phyloP scores from a whole-genome alignment of 2,113 vertebrate genomes.

The Hemibagrus wyckioides region DNA sequence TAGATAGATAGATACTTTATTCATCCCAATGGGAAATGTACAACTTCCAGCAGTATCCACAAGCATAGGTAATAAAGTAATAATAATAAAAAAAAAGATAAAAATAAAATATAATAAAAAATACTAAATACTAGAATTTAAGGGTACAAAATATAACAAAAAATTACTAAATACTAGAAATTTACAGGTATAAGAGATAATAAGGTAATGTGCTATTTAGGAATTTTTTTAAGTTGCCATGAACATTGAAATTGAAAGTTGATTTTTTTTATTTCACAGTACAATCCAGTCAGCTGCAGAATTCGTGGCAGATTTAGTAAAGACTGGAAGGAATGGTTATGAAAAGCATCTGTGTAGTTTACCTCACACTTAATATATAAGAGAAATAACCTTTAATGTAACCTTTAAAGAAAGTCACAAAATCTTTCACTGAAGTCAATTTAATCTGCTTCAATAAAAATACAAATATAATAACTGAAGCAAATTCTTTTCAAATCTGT shows the following conservation, averaged over 20 bases:
- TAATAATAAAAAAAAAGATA: no score
- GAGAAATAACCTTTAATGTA: neutral
- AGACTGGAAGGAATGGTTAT: neutral
- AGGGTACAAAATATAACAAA: no score
- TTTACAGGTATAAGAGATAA: no score
- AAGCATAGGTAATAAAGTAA: no score
- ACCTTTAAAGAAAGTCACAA: neutral
- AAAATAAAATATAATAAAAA: no score
- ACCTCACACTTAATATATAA: neutral
- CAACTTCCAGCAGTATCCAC: no score
- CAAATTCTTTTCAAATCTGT: neutral
- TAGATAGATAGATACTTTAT: no score
- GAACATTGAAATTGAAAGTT: neutral
- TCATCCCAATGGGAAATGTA: no score
- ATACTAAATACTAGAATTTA: no score
- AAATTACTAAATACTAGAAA: no score
- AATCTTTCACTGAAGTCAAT: neutral
- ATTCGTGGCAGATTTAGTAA: neutral
- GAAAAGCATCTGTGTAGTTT: neutral
- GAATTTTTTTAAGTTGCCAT: neutral
- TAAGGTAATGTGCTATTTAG: no score
- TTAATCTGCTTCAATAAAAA: neutral
- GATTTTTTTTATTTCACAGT: neutral
- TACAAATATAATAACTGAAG: neutral
- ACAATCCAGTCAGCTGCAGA: neutral